Percentiles rank a stretch among this genome's conserved stretches.
Conservation (phyloP, 2,113 vertebrate species). For the Tachycineta bicolor region DNA sequence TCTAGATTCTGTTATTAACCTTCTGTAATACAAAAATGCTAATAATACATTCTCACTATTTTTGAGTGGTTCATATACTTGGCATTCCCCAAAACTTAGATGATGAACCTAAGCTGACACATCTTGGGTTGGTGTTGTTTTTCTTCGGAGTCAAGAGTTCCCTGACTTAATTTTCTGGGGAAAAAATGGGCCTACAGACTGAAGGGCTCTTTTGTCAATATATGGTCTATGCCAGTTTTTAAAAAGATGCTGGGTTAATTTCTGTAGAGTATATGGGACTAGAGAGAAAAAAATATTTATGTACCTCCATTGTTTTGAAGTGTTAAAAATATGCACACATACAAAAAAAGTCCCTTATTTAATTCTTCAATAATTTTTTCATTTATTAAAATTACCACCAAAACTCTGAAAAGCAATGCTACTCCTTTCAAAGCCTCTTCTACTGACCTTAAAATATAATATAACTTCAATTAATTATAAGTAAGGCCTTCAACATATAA, state of each 20-base stretch:
- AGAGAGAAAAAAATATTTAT: background rate
- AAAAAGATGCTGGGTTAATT: background rate
- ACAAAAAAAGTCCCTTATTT: background rate
- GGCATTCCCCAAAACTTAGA: background rate
- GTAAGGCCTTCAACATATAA: background rate
- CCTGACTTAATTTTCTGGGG: background rate
- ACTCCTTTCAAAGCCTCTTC: background rate
- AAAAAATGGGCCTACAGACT: background rate
- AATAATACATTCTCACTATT: background rate
- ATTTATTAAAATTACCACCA: background rate
- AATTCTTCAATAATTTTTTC: background rate
- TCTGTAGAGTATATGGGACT: background rate
- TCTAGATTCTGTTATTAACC: background rate
- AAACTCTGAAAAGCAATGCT: background rate
- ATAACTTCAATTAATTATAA: background rate
- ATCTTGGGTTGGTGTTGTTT: background rate
- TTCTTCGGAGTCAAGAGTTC: background rate
- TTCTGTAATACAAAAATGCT: background rate
- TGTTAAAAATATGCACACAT: accelerated
- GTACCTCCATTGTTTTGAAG: background rate
- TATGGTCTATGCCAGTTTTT: background rate
- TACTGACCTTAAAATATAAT: background rate
- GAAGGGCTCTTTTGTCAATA: background rate
- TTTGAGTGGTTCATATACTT: background rate
- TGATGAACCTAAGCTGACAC: background rate